These are phyloP conservation scores for Saccostrea echinata DNA, from an alignment of 1,140 invertebrate genomes.

Conservation along the genomic window DNA sequence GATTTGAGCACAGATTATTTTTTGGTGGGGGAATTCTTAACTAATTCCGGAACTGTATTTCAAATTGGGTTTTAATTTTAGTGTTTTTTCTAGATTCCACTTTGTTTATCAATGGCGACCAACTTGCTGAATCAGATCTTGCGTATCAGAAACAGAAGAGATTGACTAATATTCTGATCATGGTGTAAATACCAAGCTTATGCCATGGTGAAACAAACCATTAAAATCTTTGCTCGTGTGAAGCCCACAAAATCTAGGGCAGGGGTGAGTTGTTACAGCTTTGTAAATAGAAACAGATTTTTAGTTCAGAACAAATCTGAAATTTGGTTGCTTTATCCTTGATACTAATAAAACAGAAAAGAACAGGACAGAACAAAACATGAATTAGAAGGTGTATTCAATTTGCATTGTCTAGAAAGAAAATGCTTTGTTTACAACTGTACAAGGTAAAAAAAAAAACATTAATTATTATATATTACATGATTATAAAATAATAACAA, in stretches of 20 bases:
- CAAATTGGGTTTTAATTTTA: neutral
- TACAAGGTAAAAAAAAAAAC: too few species aligned
- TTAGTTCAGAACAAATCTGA: neutral
- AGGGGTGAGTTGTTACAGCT: constrained; percentile 35
- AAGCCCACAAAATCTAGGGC: constrained; percentile 78
- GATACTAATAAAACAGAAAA: too few species aligned
- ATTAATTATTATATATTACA: too few species aligned
- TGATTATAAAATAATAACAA: too few species aligned
- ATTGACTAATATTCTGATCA: neutral
- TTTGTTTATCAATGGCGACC: constrained; percentile 56
- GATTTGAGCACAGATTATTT: neutral
- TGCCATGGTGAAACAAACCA: constrained; percentile 80
- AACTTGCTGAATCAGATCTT: neutral
- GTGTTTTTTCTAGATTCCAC: constrained; percentile 2
- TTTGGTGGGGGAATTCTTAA: neutral
- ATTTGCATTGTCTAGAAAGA: too few species aligned
- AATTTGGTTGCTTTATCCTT: too few species aligned
- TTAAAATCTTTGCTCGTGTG: constrained; percentile 79
- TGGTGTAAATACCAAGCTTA: neutral
- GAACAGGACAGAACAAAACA: too few species aligned
- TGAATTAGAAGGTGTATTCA: too few species aligned
- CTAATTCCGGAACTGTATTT: neutral
- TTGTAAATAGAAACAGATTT: neutral
- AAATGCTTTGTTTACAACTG: too few species aligned
- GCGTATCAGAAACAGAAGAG: constrained; percentile 37